phyloP scores from a whole-genome alignment of 1,140 invertebrate species.

The Lithobius niger region DNA sequence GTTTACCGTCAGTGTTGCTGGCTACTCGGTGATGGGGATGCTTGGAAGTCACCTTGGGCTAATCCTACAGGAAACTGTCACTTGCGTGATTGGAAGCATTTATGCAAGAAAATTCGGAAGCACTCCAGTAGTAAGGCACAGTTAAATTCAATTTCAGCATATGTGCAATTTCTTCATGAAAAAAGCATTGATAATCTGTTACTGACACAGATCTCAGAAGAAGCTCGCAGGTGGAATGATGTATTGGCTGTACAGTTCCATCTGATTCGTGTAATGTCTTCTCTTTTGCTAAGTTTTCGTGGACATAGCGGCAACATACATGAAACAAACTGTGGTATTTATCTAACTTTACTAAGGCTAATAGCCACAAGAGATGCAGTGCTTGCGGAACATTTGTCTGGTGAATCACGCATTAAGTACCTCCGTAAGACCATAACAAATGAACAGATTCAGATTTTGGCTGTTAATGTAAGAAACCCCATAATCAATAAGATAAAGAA shows the following conservation, averaged over 20 bases:
- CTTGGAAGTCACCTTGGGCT: too few relatives aligned
- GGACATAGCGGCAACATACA: not conserved
- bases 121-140: too few relatives aligned
- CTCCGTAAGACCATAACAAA: not conserved
- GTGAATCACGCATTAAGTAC: not conserved
- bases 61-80: too few relatives aligned
- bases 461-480: not conserved
- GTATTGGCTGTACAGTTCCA: not conserved
- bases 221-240: not conserved
- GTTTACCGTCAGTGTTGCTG: too few relatives aligned
- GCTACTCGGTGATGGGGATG: too few relatives aligned
- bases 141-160: too few relatives aligned
- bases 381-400: not conserved
- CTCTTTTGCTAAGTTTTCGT: not conserved
- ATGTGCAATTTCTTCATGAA: too few relatives aligned
- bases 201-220: not conserved
- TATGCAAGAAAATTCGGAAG: too few relatives aligned
- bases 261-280: not conserved
- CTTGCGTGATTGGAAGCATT: too few relatives aligned
- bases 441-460: not conserved
- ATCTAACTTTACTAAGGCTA: not conserved
- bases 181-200: too few relatives aligned
- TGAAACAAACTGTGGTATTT: not conserved
- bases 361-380: not conserved
- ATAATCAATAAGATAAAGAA: not conserved